Percentiles rank a stretch among this genome's conserved stretches.
Conservation (phyloP, 2,888 invertebrate species). For the Blera fallax region DNA sequence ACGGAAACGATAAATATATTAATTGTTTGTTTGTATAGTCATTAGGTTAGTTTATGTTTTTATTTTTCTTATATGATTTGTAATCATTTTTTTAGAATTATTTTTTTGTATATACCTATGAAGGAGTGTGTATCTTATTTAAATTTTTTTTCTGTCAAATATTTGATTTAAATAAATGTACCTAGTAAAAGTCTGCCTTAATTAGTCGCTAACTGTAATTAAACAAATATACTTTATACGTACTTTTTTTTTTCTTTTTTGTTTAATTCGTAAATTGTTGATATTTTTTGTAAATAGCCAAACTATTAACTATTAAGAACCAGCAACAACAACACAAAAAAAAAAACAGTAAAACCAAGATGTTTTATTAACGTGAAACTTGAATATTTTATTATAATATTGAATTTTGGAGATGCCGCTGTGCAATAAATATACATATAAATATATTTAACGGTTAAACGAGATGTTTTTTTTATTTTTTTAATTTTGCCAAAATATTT, state of each 20-base stretch:
- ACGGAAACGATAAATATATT: conserved; percentile 49
- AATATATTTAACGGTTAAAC: conserved; percentile 31
- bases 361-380: conserved; percentile 34
- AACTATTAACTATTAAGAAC: conserved; percentile 54
- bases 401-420: conserved; percentile 49
- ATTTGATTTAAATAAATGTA: conserved; percentile 44
- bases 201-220: conserved; percentile 65
- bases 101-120: conserved; percentile 19
- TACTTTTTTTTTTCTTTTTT: conserved; percentile 6
- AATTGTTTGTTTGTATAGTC: conserved; percentile 66
- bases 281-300: conserved; percentile 63
- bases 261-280: conserved; percentile 43
- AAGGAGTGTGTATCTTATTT: neutral
- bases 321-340: conserved; percentile 25
- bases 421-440: conserved; percentile 62
- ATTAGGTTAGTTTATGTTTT: conserved; percentile 62
- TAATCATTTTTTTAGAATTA: neutral
- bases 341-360: neutral
- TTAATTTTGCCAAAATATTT: too few species aligned
- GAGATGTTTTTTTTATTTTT: conserved; percentile 28
- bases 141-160: conserved; percentile 9
- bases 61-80: neutral
- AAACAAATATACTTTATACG: neutral
- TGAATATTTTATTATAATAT: conserved; percentile 21
- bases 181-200: conserved; percentile 70